These are phyloP conservation scores for Eristalis intricaria DNA, from an alignment of 2,888 invertebrate species.

Conservation along the genomic window DNA sequence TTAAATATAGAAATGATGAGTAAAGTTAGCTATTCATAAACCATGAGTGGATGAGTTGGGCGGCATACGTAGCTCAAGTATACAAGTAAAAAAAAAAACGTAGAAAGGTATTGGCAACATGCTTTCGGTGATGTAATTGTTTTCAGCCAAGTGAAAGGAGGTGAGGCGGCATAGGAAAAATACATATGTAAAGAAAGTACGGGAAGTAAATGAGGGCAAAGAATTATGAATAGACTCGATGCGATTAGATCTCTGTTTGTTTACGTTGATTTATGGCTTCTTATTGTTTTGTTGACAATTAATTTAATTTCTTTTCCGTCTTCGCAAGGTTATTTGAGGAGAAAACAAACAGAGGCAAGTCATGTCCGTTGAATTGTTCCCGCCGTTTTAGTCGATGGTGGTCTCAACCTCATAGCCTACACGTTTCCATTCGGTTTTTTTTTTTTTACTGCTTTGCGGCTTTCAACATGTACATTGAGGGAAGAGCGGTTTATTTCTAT, in stretches of 20 bases:
- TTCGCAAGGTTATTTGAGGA: neutral
- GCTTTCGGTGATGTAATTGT: slow-evolving; percentile 38
- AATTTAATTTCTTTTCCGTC: neutral
- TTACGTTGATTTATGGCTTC: neutral
- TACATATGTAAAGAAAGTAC: neutral
- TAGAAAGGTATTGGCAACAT: neutral
- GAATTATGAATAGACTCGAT: neutral
- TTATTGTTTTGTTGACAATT: neutral
- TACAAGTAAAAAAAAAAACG: neutral
- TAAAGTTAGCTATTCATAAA: slow-evolving; percentile 28
- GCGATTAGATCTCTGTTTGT: neutral
- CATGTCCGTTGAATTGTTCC: neutral
- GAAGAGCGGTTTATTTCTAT: neutral
- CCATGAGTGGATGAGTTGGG: neutral
- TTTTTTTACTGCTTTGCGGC: neutral
- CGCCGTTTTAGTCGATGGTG: neutral
- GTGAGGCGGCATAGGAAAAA: neutral
- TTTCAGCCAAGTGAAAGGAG: neutral
- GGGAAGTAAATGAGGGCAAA: neutral
- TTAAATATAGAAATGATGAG: slow-evolving; percentile 48
- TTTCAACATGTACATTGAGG: too few species aligned
- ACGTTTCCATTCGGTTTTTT: neutral
- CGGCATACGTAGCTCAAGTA: neutral
- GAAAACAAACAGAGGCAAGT: neutral
- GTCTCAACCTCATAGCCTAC: neutral